phyloP scores from a whole-genome alignment of 1,140 invertebrate genomes.

The Nixonia krombeini region DNA sequence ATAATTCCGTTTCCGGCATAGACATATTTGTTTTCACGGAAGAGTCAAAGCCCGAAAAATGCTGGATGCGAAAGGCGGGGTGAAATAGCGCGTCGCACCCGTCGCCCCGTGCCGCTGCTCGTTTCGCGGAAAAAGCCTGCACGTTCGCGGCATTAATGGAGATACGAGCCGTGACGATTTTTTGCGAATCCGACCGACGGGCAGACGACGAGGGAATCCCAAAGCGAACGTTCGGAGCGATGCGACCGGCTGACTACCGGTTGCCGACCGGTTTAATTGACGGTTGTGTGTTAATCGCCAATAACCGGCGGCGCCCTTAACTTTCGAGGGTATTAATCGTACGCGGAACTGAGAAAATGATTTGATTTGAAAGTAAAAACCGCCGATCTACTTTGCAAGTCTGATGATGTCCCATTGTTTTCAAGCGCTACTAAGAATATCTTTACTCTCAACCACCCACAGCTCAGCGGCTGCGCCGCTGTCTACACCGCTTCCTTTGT shows the following conservation, averaged over 20 bases:
- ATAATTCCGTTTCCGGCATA: slow-evolving; percentile 32
- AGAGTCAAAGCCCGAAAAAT: background rate
- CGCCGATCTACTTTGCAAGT: slow-evolving; percentile 65
- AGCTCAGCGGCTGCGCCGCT: slow-evolving; percentile 46
- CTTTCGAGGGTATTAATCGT: slow-evolving; percentile 64
- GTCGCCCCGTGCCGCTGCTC: background rate
- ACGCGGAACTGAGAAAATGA: slow-evolving; percentile 66
- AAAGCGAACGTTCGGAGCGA: too few relatives aligned
- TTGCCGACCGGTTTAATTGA: background rate
- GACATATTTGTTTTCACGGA: slow-evolving; percentile 30
- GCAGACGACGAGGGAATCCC: too few relatives aligned
- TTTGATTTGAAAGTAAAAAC: slow-evolving; percentile 70
- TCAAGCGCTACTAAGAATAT: slow-evolving; percentile 62
- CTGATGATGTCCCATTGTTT: slow-evolving; percentile 67
- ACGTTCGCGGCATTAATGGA: too few relatives aligned
- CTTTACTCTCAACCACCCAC: slow-evolving; percentile 50
- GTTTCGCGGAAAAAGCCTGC: too few relatives aligned
- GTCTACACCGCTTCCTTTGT: slow-evolving; percentile 60
- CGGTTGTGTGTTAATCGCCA: slow-evolving; percentile 33
- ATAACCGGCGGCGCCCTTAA: slow-evolving; percentile 45
- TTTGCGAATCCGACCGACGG: too few relatives aligned
- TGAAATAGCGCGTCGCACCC: too few relatives aligned
- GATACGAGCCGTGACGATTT: too few relatives aligned
- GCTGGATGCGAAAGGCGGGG: background rate
- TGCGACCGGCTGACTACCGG: too few relatives aligned